Conservation (phyloP, 2,888 invertebrate species). For the Dasysyrphus albostriatus region DNA sequence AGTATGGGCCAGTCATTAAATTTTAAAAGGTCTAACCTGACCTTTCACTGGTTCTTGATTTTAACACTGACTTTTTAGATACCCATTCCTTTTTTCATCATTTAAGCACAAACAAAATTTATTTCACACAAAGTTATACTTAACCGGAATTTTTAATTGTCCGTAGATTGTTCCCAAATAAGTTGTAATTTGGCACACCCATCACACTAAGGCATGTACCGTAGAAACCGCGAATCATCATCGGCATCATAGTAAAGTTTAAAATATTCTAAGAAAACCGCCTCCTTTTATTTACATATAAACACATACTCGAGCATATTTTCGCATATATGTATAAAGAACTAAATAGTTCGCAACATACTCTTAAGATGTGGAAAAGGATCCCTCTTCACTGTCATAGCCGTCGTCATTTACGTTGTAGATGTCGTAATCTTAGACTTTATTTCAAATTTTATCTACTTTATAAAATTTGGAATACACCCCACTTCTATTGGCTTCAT, state of each 20-base stretch:
- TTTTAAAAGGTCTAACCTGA: too few species aligned
- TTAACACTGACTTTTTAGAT: too few species aligned
- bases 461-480: constrained; percentile 19
- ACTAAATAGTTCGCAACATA: neutral
- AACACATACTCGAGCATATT: neutral
- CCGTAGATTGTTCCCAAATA: neutral
- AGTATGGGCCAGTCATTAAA: too few species aligned
- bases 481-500: neutral
- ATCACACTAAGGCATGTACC: constrained; percentile 1
- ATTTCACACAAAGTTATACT: too few species aligned
- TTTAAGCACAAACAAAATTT: too few species aligned
- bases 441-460: constrained; percentile 14
- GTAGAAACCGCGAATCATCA: constrained; percentile 55
- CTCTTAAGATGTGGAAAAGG: neutral
- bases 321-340: neutral
- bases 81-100: too few species aligned
- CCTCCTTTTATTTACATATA: constrained; percentile 32
- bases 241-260: constrained; percentile 39
- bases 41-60: too few species aligned
- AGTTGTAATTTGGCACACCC: constrained; percentile 13
- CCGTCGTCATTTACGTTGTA: constrained; percentile 2
- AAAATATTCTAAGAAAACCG: constrained; percentile 40
- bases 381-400: constrained; percentile 1
- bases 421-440: constrained; percentile 25
- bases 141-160: too few species aligned